Evolutionary conservation across 2,888 invertebrate species (phyloP), one percentile per base, ranked within the genome.

Genomic region (Lepidochitona cinerea): DNA sequence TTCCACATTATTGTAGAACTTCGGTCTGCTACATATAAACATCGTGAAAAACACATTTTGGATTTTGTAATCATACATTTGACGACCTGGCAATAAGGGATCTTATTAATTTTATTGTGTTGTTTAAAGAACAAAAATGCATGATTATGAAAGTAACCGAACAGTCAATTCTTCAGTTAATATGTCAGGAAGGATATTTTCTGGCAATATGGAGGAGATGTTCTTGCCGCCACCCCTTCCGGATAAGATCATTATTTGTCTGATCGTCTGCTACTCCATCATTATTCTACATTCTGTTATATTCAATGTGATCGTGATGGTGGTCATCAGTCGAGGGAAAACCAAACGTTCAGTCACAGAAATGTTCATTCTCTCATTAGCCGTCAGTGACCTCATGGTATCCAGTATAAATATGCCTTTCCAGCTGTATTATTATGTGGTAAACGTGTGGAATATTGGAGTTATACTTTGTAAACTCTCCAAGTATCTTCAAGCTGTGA

Each of bases 351-450:
- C 83, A 4, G 84, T 83, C 33, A 87, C 86, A 0, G 83, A 87
- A 71, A 69, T 83, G 69, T 86, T 84, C 75, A 84, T 86, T 9
- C 53, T 86, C 37, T 87, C 86, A 0, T 74, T 87, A 41, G 86
- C 85, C 0, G 79, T 83, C 65, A 85, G 84, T 36, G 86, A 87
- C 71, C 54, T 85, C n/a, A 70, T 86, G 37, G 80, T 86, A 18
- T 83, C 84, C n/a, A 74, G 77, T 3, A 65, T 85, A 29, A 85
- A 84, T 69, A 85, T 86, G 85, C 85, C 85, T 7, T 80, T 85
- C 54, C 83, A 84, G 67, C 76, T 85, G 33, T 76, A 79, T 70
- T 79, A 76, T 71, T 75, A 81, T 7, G 76, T 83, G 9, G 76
- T 79, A 37, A 84, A 83, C 74, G 82, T 83, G 66, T 86, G 87